Percentiles rank a stretch among this genome's conserved stretches.
phyloP scores from a whole-genome alignment of 2,888 invertebrate species.

The Strigamia transsilvanica region DNA sequence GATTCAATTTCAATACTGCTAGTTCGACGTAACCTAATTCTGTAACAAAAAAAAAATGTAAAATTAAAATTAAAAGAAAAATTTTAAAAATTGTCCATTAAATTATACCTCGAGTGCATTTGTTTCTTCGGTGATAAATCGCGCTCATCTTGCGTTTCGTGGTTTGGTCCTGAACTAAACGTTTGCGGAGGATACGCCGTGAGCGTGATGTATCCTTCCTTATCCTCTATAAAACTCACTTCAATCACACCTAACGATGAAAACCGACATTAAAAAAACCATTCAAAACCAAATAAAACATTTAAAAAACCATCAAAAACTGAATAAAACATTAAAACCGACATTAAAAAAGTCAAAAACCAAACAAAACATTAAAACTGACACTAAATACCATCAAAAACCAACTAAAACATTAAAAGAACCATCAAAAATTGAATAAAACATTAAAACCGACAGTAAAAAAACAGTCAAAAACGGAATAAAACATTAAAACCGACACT shows the following conservation, averaged over 20 bases:
- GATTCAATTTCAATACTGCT: conserved; percentile 63
- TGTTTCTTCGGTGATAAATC: background rate
- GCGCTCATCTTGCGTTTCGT: background rate
- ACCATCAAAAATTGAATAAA: too few relatives aligned
- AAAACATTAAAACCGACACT: too few relatives aligned
- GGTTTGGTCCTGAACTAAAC: background rate
- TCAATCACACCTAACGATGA: conserved; percentile 61
- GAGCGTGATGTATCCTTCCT: conserved; percentile 67
- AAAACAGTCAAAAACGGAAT: too few relatives aligned
- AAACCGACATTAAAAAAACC: background rate
- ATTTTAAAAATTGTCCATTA: background rate
- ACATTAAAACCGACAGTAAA: too few relatives aligned
- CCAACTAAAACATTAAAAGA: too few relatives aligned
- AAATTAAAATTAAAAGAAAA: too few relatives aligned
- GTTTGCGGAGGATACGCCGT: conserved; percentile 64
- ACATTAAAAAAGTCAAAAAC: too few relatives aligned
- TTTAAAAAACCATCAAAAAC: too few relatives aligned
- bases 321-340: too few relatives aligned
- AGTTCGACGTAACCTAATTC: conserved; percentile 63
- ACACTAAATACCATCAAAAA: too few relatives aligned
- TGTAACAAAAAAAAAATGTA: conserved; percentile 1
- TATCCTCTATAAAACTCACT: conserved; percentile 64
- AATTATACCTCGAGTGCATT: background rate
- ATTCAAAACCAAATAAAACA: conserved; percentile 7
- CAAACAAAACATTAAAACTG: conserved; percentile 18